phyloP scores from a whole-genome alignment of 2,113 vertebrate genomes.

The Oreochromis tanganicae region DNA sequence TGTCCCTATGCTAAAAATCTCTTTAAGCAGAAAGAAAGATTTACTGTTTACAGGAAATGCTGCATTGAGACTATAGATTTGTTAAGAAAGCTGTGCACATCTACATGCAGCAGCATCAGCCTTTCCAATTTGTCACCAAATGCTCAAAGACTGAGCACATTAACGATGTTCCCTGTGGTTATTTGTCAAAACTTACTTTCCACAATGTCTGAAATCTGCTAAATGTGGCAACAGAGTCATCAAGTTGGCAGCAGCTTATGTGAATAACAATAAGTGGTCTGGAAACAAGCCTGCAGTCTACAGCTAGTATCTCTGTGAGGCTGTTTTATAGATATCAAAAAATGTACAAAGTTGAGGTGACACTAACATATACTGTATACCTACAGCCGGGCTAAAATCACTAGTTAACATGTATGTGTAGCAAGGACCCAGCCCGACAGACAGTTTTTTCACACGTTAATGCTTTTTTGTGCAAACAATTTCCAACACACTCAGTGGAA shows the following conservation, averaged over 20 bases:
- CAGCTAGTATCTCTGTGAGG: not conserved
- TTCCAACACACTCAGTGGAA: not conserved
- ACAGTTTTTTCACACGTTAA: not conserved
- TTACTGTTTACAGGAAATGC: not conserved
- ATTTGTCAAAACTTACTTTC: slow-evolving; percentile 1
- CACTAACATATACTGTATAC: not conserved
- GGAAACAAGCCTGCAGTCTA: not conserved
- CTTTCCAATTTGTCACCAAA: not conserved
- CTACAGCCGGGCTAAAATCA: not conserved
- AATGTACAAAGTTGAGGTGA: not conserved
- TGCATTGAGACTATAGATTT: not conserved
- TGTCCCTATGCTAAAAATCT: not conserved
- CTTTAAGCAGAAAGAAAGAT: not conserved
- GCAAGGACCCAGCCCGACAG: not conserved
- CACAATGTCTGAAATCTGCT: not conserved
- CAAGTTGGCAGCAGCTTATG: not conserved
- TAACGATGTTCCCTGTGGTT: not conserved
- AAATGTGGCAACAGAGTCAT: slow-evolving; percentile 2
- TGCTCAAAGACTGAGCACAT: not conserved
- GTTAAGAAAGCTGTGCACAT: not conserved
- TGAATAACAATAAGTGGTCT: not conserved
- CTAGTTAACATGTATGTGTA: not conserved
- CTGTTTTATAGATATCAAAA: not conserved
- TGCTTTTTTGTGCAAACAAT: not conserved
- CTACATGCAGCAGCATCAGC: not conserved